phyloP scores from a whole-genome alignment of 2,797 vertebrate species.

The Sebastes ruberrimus region DNA sequence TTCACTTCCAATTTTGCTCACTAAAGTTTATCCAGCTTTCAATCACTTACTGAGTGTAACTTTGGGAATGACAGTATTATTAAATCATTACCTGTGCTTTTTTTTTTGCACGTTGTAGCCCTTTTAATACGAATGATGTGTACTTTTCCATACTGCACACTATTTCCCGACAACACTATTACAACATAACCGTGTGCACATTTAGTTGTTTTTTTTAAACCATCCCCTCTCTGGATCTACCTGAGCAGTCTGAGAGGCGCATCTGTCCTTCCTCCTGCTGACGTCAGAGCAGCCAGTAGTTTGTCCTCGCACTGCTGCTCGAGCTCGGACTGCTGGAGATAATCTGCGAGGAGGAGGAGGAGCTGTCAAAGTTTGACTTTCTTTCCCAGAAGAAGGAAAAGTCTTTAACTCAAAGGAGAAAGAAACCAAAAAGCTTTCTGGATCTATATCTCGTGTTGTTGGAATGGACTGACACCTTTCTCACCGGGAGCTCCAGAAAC shows the following conservation, averaged over 20 bases:
- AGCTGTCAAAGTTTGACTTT: constrained; percentile 82
- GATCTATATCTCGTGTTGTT: constrained; percentile 7
- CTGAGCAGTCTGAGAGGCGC: constrained; percentile 39
- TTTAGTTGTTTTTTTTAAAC: not conserved
- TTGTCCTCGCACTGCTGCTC: constrained; percentile 26
- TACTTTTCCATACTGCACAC: not conserved
- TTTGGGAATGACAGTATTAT: not conserved
- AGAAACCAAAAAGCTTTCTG: too few species aligned
- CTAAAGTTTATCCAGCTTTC: not conserved
- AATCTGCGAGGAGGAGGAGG: constrained; percentile 75
- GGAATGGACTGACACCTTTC: constrained; percentile 74
- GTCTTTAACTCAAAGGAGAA: not conserved
- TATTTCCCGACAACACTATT: not conserved
- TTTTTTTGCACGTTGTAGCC: not conserved
- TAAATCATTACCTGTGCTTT: not conserved
- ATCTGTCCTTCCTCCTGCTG: constrained; percentile 67
- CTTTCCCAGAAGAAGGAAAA: constrained; percentile 54
- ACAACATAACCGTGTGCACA: not conserved
- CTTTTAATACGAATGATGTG: not conserved
- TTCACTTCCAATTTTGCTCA: not conserved
- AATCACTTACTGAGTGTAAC: not conserved
- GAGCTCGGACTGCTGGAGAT: constrained; percentile 43
- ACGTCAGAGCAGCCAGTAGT: constrained; percentile 72
- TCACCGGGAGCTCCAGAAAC: constrained; percentile 28
- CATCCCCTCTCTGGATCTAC: constrained; percentile 9